A percentile compares a stretch with the other conserved stretches of the same genome.
phyloP scores from a whole-genome alignment of 2,888 invertebrate genomes.

The Isotomurus palustris region DNA sequence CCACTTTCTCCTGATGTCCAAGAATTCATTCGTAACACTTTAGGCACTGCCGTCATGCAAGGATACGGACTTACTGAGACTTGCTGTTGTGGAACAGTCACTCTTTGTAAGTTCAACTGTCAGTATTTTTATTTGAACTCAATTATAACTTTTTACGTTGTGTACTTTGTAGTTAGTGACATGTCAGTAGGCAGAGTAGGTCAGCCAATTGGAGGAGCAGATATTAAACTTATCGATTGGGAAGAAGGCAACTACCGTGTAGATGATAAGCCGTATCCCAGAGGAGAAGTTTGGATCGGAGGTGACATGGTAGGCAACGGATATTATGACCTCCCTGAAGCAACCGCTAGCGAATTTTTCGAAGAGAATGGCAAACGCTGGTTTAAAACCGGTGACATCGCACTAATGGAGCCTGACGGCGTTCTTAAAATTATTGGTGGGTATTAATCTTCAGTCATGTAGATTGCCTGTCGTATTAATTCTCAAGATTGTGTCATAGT shows the following conservation, averaged over 20 bases:
- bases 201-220: constrained; percentile 75
- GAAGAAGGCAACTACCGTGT: constrained; percentile 86
- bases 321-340: constrained; percentile 80
- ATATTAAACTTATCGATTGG: constrained; percentile 85
- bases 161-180: constrained; percentile 55
- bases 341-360: constrained; percentile 73
- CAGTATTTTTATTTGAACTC: not conserved
- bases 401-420: constrained; percentile 86
- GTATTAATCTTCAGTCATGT: too few species aligned
- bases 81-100: constrained; percentile 69
- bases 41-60: constrained; percentile 82
- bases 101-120: constrained; percentile 10
- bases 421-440: constrained; percentile 91
- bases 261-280: constrained; percentile 76
- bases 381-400: constrained; percentile 96
- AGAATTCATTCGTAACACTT: constrained; percentile 81
- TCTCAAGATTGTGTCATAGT: too few species aligned
- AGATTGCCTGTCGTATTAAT: too few species aligned
- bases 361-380: constrained; percentile 73
- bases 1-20: constrained; percentile 93
- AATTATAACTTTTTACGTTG: not conserved
- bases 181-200: constrained; percentile 79
- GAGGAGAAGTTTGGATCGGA: constrained; percentile 66
- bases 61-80: constrained; percentile 98
- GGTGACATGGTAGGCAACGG: constrained; percentile 89